Percentiles rank a stretch among this genome's conserved stretches.
Conservation (phyloP, 2,888 invertebrate species). For the Acleris literana region DNA sequence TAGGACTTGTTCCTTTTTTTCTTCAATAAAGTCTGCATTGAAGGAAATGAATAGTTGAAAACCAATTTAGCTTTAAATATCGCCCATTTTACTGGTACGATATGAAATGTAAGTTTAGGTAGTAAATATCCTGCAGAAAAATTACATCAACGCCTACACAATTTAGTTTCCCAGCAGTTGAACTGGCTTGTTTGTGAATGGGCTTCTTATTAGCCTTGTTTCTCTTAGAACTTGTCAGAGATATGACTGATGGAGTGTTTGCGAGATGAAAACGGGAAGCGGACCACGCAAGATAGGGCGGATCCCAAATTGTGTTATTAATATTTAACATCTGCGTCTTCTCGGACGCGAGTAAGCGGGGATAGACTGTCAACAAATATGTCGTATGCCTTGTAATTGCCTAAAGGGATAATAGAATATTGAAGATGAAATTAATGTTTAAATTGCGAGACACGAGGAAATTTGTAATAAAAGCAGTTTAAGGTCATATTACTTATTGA, state of each 20-base stretch:
- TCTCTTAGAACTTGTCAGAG: conserved; percentile 45
- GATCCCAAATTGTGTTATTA: conserved; percentile 54
- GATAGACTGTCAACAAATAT: conserved; percentile 9
- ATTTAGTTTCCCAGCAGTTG: conserved; percentile 3
- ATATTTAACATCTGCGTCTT: conserved; percentile 60
- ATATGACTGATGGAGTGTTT: conserved; percentile 57
- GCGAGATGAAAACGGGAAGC: conserved; percentile 50
- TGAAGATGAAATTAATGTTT: too few species aligned
- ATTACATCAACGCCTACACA: not conserved
- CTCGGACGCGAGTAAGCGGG: conserved; percentile 41
- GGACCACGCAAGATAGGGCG: conserved; percentile 40
- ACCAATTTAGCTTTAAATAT: too few species aligned
- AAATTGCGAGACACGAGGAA: too few species aligned
- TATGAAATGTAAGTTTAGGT: too few species aligned
- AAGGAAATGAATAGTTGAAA: too few species aligned
- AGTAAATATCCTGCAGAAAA: not conserved
- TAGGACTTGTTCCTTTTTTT: too few species aligned
- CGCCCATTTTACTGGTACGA: too few species aligned
- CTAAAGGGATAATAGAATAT: too few species aligned
- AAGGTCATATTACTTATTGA: too few species aligned
- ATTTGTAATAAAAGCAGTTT: too few species aligned
- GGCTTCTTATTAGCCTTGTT: conserved; percentile 39
- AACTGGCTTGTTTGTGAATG: conserved; percentile 30
- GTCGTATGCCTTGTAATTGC: conserved; percentile 6
- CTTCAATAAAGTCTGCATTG: too few species aligned